Conservation (phyloP, 2,888 invertebrate species). For the Drosophila antonietae region DNA sequence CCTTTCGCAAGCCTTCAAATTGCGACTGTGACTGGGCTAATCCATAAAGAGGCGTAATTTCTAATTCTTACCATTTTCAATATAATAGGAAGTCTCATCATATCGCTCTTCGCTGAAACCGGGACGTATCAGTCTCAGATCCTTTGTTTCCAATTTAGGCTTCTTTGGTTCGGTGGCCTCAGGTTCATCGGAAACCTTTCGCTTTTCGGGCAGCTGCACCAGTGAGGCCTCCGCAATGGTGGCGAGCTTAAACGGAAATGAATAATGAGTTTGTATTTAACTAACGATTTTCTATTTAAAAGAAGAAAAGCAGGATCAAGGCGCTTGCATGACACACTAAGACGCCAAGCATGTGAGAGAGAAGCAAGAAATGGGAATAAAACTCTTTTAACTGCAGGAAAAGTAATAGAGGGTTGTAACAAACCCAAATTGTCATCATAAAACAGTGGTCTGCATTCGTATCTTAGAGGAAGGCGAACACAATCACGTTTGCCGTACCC, state of each 20-base stretch:
- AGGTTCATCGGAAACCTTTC: constrained; percentile 27
- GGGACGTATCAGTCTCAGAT: constrained; percentile 94
- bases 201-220: constrained; percentile 44
- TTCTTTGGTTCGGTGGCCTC: constrained; percentile 43
- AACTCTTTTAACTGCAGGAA: constrained; percentile 47
- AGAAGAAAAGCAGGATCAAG: constrained; percentile 19
- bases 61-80: constrained; percentile 92
- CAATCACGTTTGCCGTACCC: constrained; percentile 42
- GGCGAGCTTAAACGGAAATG: constrained; percentile 26
- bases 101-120: constrained; percentile 96
- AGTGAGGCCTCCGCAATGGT: constrained; percentile 16
- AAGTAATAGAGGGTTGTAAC: constrained; percentile 57
- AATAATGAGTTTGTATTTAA: constrained; percentile 12
- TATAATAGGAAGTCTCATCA: constrained; percentile 97
- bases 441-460: constrained; percentile 55
- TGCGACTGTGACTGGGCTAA: constrained; percentile 19
- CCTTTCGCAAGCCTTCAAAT: constrained; percentile 91
- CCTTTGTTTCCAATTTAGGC: constrained; percentile 94
- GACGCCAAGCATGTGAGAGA: constrained; percentile 14
- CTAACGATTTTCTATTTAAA: constrained; percentile 9
- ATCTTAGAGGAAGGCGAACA: constrained; percentile 45
- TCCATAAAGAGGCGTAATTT: background rate
- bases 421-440: constrained; percentile 63
- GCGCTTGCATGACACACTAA: constrained; percentile 16
- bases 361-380: constrained; percentile 14